Conservation (phyloP, 2,888 invertebrate species). For the Eupithecia dodoneata region DNA sequence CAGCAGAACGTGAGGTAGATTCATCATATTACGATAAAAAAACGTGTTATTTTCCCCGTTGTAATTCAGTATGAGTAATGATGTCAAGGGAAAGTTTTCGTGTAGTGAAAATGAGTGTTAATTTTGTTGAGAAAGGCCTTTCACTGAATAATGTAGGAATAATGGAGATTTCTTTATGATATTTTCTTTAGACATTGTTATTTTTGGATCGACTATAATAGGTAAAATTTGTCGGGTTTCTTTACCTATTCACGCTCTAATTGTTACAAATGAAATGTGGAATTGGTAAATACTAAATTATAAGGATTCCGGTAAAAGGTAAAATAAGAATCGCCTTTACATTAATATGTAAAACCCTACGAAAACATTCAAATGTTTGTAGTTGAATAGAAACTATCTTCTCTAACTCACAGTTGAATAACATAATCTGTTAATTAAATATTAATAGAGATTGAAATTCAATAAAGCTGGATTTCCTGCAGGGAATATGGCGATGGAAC, state of each 20-base stretch:
- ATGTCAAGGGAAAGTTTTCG: slow-evolving; percentile 36
- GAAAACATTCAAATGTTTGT: too few relatives aligned
- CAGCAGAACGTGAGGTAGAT: slow-evolving; percentile 47
- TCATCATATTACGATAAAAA: slow-evolving; percentile 64
- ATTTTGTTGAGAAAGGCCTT: slow-evolving; percentile 23
- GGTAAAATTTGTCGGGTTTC: not conserved
- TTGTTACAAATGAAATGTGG: not conserved
- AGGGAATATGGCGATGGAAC: slow-evolving; percentile 11
- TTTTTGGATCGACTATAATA: not conserved
- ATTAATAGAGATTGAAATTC: not conserved
- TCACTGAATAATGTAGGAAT: slow-evolving; percentile 22
- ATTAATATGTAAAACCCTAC: not conserved
- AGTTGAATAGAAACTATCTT: not conserved
- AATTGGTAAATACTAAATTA: not conserved
- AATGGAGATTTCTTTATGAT: slow-evolving; percentile 12
- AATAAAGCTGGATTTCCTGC: slow-evolving; percentile 7
- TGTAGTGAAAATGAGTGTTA: slow-evolving; percentile 35
- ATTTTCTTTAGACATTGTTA: slow-evolving; percentile 5
- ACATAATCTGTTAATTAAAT: not conserved
- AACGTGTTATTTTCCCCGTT: slow-evolving; percentile 51
- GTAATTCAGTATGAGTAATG: slow-evolving; percentile 60
- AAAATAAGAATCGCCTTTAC: not conserved
- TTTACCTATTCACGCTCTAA: not conserved
- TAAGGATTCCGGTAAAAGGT: not conserved
- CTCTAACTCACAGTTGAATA: not conserved